Evolutionary conservation across 1,140 invertebrate genomes (phyloP).

Genomic region (Frieseomelitta varia): DNA sequence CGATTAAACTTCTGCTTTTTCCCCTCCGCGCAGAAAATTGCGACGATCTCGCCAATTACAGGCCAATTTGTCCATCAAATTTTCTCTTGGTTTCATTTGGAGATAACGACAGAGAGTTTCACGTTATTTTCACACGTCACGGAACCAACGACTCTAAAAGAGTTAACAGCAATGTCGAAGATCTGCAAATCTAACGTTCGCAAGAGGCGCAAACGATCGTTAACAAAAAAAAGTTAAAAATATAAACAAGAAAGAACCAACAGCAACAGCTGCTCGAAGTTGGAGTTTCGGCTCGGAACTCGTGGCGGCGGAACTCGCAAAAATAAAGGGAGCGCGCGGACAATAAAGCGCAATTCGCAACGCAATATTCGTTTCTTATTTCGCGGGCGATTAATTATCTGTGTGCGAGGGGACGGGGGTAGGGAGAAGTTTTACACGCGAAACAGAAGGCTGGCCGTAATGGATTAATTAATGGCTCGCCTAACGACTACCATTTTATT

Average conservation of each 20-base stretch:
- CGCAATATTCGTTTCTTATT: constrained; percentile 71
- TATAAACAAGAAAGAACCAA: constrained; percentile 1
- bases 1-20: no score
- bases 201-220: constrained; percentile 6
- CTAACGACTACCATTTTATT: constrained; percentile 69
- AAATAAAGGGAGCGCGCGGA: constrained; percentile 23
- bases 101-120: background rate
- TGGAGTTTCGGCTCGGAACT: background rate
- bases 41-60: background rate
- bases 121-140: background rate
- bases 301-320: background rate
- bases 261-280: background rate
- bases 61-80: background rate
- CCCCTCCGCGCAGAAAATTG: background rate
- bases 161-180: background rate
- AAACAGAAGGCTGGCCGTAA: constrained; percentile 62
- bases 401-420: no score
- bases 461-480: constrained; percentile 73
- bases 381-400: constrained; percentile 71
- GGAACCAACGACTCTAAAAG: background rate
- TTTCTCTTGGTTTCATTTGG: background rate
- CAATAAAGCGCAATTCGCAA: constrained; percentile 66
- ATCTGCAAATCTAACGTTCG: background rate
- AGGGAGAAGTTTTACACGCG: constrained; percentile 32
- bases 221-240: constrained; percentile 1